phyloP scores from a whole-genome alignment of 92 coral and sea anemone genomes.

The Zoanthus gigantus region DNA sequence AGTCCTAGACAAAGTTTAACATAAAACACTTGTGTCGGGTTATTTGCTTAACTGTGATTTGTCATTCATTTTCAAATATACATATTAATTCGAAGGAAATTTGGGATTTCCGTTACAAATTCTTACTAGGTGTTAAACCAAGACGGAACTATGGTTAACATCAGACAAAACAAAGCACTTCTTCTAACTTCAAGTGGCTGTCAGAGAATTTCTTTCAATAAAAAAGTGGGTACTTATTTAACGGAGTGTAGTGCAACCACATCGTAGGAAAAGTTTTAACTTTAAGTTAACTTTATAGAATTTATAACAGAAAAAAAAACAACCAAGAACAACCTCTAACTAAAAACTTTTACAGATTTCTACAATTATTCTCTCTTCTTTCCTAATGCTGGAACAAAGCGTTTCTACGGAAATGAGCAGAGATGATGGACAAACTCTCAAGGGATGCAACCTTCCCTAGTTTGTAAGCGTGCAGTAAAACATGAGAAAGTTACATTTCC shows the following conservation, averaged over 20 bases:
- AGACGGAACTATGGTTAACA: slow-evolving; percentile 30
- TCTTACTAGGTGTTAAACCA: slow-evolving; percentile 32
- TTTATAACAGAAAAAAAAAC: too few relatives aligned
- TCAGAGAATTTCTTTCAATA: slow-evolving; percentile 24
- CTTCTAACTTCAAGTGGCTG: background rate
- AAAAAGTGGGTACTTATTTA: background rate
- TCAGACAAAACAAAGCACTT: background rate
- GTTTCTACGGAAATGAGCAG: background rate
- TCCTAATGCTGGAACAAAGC: background rate
- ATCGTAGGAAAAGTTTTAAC: background rate
- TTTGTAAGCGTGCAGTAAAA: background rate
- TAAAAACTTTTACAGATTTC: background rate
- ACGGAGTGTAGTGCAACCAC: background rate
- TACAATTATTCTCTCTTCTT: background rate
- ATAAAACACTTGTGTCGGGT: background rate
- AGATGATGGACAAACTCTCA: background rate
- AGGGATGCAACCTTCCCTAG: background rate
- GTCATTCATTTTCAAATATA: background rate
- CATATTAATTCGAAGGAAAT: slow-evolving; percentile 5
- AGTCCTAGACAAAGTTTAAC: too few relatives aligned
- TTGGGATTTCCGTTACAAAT: slow-evolving; percentile 41
- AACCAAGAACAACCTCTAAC: background rate
- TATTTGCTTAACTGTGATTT: slow-evolving; percentile 2
- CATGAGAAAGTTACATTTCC: slow-evolving; percentile 18
- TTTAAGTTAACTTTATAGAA: background rate